phyloP scores from a whole-genome alignment of 1,140 invertebrate genomes.

The Daktulosphaira vitifoliae region DNA sequence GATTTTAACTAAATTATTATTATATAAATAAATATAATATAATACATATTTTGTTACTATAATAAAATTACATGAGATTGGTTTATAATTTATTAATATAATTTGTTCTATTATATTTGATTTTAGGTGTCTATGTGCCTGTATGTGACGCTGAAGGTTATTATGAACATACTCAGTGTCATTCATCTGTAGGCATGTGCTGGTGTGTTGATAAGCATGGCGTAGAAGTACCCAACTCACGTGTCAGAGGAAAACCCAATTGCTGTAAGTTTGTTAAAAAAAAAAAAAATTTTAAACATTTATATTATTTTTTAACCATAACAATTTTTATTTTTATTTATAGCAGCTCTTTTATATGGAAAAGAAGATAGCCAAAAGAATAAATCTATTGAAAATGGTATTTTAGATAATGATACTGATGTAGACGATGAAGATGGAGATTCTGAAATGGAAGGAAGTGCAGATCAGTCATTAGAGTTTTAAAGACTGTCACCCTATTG shows the following conservation, averaged over 20 bases:
- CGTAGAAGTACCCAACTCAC: slow-evolving; percentile 73
- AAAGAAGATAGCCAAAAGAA: slow-evolving; percentile 44
- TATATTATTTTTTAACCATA: neutral
- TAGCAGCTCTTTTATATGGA: slow-evolving; percentile 47
- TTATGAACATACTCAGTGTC: slow-evolving; percentile 77
- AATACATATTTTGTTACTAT: too few relatives aligned
- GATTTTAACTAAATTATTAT: too few relatives aligned
- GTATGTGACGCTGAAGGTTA: slow-evolving; percentile 78
- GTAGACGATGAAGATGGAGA: slow-evolving; percentile 58
- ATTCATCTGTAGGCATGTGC: slow-evolving; percentile 70
- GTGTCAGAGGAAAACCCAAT: slow-evolving; percentile 71
- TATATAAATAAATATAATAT: too few relatives aligned
- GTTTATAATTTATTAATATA: neutral
- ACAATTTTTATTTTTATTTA: slow-evolving; percentile 20
- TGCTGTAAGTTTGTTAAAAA: slow-evolving; percentile 64
- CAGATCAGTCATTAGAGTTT: slow-evolving; percentile 67
- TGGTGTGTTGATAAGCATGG: slow-evolving; percentile 92
- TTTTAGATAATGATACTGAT: slow-evolving; percentile 52
- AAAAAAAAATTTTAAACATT: neutral
- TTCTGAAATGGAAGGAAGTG: slow-evolving; percentile 64
- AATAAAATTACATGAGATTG: too few relatives aligned
- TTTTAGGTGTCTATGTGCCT: slow-evolving; percentile 62
- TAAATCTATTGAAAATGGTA: slow-evolving; percentile 35
- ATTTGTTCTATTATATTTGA: neutral
- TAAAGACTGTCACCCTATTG: slow-evolving; percentile 44